These are phyloP conservation scores for Bubo scandiacus DNA, from an alignment of 2,113 vertebrate genomes.

Conservation along the genomic window DNA sequence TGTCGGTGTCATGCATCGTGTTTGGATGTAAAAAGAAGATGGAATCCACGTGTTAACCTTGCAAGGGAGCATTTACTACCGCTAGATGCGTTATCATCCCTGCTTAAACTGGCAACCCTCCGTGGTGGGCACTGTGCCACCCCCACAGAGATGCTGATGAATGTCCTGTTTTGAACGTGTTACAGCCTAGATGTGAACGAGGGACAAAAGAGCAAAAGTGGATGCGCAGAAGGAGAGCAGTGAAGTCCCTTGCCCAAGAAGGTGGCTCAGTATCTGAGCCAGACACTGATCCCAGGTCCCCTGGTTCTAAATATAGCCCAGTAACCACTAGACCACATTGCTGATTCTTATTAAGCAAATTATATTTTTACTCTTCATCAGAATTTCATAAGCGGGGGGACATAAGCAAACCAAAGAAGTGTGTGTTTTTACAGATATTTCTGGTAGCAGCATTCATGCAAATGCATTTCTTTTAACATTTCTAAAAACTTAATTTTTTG, in stretches of 20 bases:
- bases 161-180: neutral
- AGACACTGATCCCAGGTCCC: neutral
- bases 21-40: neutral
- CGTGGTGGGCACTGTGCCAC: neutral
- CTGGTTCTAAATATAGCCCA: neutral
- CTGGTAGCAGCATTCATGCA: neutral
- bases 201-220: neutral
- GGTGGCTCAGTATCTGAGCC: neutral
- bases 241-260: neutral
- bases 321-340: neutral
- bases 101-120: neutral
- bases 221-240: neutral
- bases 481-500: neutral
- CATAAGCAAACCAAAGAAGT: neutral
- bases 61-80: neutral
- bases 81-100: neutral
- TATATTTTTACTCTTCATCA: constrained; percentile 8
- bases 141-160: neutral
- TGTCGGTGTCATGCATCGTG: neutral
- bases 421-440: neutral
- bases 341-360: constrained; percentile 1
- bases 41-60: neutral
- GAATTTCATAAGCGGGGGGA: neutral
- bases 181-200: neutral
- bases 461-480: neutral